Conservation (phyloP, 1,140 invertebrate genomes). For the Drosophila ananassae region DNA sequence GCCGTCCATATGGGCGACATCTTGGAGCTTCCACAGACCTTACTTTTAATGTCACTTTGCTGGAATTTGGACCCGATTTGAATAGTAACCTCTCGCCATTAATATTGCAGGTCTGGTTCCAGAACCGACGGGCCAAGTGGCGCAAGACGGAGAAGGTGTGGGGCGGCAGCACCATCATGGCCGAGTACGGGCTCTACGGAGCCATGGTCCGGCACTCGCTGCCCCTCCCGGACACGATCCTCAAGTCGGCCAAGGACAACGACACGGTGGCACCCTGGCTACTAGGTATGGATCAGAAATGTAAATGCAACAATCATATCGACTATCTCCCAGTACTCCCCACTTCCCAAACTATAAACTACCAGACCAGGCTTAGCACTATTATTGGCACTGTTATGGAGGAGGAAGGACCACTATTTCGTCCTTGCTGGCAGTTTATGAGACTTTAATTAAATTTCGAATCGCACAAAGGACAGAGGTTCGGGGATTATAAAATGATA, state of each 20-base stretch:
- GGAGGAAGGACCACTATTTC: too few species aligned
- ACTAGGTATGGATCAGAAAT: slow-evolving; percentile 90
- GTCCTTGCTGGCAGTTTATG: background rate
- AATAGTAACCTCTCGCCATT: background rate
- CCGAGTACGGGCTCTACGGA: slow-evolving; percentile 99
- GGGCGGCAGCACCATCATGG: slow-evolving; percentile 99
- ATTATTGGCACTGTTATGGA: background rate
- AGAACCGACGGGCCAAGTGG: slow-evolving; percentile 99
- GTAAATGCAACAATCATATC: slow-evolving; percentile 84
- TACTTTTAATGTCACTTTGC: background rate
- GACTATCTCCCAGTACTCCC: slow-evolving; percentile 37
- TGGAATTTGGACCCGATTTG: background rate
- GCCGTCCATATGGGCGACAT: background rate
- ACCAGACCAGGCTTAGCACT: background rate
- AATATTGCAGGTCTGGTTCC: slow-evolving; percentile 82
- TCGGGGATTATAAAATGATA: slow-evolving; percentile 74
- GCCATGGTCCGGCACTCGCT: slow-evolving; percentile 99
- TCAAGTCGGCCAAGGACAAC: slow-evolving; percentile 97
- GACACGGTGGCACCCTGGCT: slow-evolving; percentile 99
- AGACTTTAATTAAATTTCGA: slow-evolving; percentile 71
- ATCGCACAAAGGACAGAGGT: slow-evolving; percentile 60
- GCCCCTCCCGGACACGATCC: slow-evolving; percentile 98
- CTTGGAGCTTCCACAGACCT: background rate
- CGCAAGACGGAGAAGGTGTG: slow-evolving; percentile 99
- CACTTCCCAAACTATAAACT: slow-evolving; percentile 3